phyloP scores from a whole-genome alignment of 2,113 vertebrate species.

The Xiphias gladius region DNA sequence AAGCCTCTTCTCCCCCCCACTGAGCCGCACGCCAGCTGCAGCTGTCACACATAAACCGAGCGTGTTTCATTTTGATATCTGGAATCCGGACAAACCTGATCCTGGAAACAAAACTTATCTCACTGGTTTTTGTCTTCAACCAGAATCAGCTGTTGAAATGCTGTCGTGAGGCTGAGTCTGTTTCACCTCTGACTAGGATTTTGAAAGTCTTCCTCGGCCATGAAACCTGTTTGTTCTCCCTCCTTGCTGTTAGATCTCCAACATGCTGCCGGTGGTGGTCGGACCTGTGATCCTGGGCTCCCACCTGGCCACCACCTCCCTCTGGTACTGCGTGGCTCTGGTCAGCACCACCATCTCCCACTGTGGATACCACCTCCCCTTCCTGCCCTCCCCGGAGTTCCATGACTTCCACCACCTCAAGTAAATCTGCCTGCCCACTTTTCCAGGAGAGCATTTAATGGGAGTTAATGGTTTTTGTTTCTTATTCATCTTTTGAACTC shows the following conservation, averaged over 20 bases:
- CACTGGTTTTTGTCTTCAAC: background rate
- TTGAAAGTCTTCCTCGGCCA: background rate
- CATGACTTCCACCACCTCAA: slow-evolving; percentile 97
- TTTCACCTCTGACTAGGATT: background rate
- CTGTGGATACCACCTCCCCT: slow-evolving; percentile 95
- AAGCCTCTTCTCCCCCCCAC: background rate
- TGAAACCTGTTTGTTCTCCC: background rate
- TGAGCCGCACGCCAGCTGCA: background rate
- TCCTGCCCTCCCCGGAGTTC: slow-evolving; percentile 95
- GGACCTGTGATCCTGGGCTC: slow-evolving; percentile 90
- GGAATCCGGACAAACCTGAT: background rate
- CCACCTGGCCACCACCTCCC: slow-evolving; percentile 86
- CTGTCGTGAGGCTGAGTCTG: too few species aligned
- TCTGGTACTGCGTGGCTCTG: slow-evolving; percentile 90
- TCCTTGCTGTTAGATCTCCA: slow-evolving; percentile 85
- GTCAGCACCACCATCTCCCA: slow-evolving; percentile 90
- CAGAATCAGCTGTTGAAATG: background rate
- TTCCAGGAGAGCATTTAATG: background rate
- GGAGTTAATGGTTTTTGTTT: background rate
- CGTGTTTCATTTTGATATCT: background rate
- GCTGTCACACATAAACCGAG: background rate
- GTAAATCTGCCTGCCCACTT: slow-evolving; percentile 76
- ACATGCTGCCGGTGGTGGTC: slow-evolving; percentile 86
- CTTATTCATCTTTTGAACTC: background rate
- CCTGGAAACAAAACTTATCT: background rate